Conservation (phyloP, 2,888 invertebrate genomes). For the Drosophila paramelanica region DNA sequence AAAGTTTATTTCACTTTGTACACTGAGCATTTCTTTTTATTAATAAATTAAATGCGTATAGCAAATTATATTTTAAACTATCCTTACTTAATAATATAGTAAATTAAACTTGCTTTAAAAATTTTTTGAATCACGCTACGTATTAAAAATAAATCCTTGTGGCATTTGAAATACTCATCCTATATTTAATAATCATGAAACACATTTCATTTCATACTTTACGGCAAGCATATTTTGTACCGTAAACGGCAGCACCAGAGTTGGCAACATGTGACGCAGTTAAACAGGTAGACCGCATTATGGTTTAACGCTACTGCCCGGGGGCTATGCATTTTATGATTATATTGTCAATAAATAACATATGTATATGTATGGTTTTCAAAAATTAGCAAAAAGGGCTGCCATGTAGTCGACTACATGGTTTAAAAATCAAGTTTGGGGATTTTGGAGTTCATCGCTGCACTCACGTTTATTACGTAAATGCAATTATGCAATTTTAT, state of each 20-base stretch:
- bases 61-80: too few relatives aligned
- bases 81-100: too few relatives aligned
- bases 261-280: slow-evolving; percentile 51
- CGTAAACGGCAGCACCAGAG: not conserved
- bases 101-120: slow-evolving; percentile 13
- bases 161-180: slow-evolving; percentile 20
- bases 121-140: not conserved
- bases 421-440: slow-evolving; percentile 1
- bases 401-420: slow-evolving; percentile 50
- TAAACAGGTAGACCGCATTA: slow-evolving; percentile 48
- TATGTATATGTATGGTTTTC: not conserved
- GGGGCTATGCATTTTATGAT: slow-evolving; percentile 57
- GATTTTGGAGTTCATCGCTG: not conserved
- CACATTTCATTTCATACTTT: slow-evolving; percentile 16
- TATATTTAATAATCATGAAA: slow-evolving; percentile 33
- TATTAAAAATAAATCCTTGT: slow-evolving; percentile 25
- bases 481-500: slow-evolving; percentile 76
- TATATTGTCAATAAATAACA: slow-evolving; percentile 68
- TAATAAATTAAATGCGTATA: too few relatives aligned
- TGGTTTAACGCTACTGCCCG: slow-evolving; percentile 33
- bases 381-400: slow-evolving; percentile 32
- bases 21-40: not conserved
- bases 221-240: not conserved
- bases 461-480: slow-evolving; percentile 58
- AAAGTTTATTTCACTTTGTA: not conserved